phyloP scores from a whole-genome alignment of 2,797 vertebrate species.

The Rhabdomys pumilio region DNA sequence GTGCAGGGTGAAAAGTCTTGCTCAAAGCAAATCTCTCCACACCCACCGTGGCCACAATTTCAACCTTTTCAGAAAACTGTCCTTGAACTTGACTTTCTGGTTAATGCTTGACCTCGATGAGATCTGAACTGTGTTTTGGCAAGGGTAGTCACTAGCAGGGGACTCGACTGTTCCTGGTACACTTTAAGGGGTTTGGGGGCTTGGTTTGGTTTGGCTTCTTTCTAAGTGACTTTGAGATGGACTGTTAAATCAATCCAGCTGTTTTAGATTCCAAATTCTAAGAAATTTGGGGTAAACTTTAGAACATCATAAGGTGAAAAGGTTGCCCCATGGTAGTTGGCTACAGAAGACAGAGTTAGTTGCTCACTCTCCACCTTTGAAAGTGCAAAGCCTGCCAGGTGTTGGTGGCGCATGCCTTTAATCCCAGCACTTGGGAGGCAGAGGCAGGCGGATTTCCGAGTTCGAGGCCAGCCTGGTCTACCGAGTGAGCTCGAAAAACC shows the following conservation, averaged over 20 bases:
- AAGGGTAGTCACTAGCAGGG: background rate
- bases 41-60: background rate
- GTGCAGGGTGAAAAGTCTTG: background rate
- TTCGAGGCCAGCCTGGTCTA: too few relatives aligned
- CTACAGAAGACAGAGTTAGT: background rate
- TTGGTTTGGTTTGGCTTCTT: background rate
- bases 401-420: too few relatives aligned
- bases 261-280: background rate
- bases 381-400: constrained; percentile 7
- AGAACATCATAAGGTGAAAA: background rate
- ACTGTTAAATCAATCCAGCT: background rate
- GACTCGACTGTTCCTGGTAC: background rate
- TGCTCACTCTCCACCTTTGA: background rate
- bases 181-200: constrained; percentile 1
- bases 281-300: background rate
- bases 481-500: too few relatives aligned
- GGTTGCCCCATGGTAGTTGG: background rate
- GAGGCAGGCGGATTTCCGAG: too few relatives aligned
- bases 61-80: constrained; percentile 13
- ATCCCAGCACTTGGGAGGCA: too few relatives aligned
- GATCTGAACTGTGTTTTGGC: background rate
- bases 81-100: constrained; percentile 41
- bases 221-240: constrained; percentile 28
- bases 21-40: background rate
- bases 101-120: constrained; percentile 21